Conservation (phyloP, 2,888 invertebrate species). For the Cantharis rustica region DNA sequence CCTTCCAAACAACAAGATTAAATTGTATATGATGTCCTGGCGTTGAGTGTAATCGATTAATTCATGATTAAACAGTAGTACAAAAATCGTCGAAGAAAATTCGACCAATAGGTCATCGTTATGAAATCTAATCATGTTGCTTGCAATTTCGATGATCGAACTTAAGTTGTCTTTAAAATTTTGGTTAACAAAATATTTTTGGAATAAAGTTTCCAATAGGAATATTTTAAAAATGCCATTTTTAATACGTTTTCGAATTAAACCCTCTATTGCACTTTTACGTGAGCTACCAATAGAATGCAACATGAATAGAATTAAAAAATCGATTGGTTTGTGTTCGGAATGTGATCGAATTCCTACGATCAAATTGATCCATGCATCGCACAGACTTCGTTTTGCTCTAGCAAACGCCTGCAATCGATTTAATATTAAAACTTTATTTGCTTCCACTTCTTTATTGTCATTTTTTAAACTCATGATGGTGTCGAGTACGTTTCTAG, state of each 20-base stretch:
- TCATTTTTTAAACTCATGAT: slow-evolving; percentile 47
- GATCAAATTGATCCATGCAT: slow-evolving; percentile 65
- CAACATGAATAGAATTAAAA: slow-evolving; percentile 68
- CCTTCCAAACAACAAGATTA: slow-evolving; percentile 45
- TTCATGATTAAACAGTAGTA: slow-evolving; percentile 55
- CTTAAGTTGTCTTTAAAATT: slow-evolving; percentile 61
- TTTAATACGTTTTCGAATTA: slow-evolving; percentile 68
- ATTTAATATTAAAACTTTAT: slow-evolving; percentile 63
- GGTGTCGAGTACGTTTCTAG: slow-evolving; percentile 60
- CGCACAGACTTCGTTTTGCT: slow-evolving; percentile 61
- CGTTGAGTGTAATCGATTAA: slow-evolving; percentile 43
- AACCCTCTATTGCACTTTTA: slow-evolving; percentile 64
- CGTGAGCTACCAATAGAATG: slow-evolving; percentile 65
- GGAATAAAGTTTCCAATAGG: slow-evolving; percentile 62
- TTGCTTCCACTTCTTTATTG: slow-evolving; percentile 58
- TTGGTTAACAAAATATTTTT: slow-evolving; percentile 58
- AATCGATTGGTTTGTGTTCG: slow-evolving; percentile 70
- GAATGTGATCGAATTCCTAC: slow-evolving; percentile 57
- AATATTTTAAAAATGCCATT: slow-evolving; percentile 63
- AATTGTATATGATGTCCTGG: slow-evolving; percentile 46
- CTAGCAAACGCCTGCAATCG: slow-evolving; percentile 63
- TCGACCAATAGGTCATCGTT: slow-evolving; percentile 60
- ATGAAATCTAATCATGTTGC: slow-evolving; percentile 59
- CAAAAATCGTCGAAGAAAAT: slow-evolving; percentile 65
- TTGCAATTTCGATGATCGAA: slow-evolving; percentile 62